phyloP scores from a whole-genome alignment of 2,888 invertebrate genomes.

The Oegoconia quadripuncta region DNA sequence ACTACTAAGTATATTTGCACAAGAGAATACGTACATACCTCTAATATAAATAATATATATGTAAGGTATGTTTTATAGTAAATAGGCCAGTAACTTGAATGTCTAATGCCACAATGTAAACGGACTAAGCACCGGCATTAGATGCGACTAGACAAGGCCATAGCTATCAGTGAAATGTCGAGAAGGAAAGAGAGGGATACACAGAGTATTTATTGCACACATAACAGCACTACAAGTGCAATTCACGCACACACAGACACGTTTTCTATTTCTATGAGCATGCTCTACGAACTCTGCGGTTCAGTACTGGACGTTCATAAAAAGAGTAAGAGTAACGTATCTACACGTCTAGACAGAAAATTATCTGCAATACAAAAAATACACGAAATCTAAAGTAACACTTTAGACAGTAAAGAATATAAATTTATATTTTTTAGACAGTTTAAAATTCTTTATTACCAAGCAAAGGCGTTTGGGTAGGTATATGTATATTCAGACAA shows the following conservation, averaged over 20 bases:
- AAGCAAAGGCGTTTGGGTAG: too few relatives aligned
- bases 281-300: slow-evolving; percentile 60
- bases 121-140: slow-evolving; percentile 75
- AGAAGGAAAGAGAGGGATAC: slow-evolving; percentile 75
- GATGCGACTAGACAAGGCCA: slow-evolving; percentile 80
- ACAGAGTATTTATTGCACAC: slow-evolving; percentile 76
- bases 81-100: slow-evolving; percentile 44
- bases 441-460: too few relatives aligned
- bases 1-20: too few relatives aligned
- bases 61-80: slow-evolving; percentile 24
- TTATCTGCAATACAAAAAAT: not conserved
- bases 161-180: slow-evolving; percentile 78
- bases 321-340: slow-evolving; percentile 34
- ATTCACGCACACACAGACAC: slow-evolving; percentile 57
- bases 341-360: slow-evolving; percentile 12
- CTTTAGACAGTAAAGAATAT: too few relatives aligned
- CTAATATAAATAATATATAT: too few relatives aligned
- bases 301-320: slow-evolving; percentile 50
- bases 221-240: slow-evolving; percentile 69
- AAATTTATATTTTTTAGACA: too few relatives aligned
- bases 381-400: not conserved
- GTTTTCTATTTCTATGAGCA: slow-evolving; percentile 74
- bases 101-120: slow-evolving; percentile 42
- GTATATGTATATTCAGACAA: too few relatives aligned
- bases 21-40: too few relatives aligned